Base-by-base conservation (phyloP, 2,888 invertebrate species). In the Macrophya alboannulata region DNA sequence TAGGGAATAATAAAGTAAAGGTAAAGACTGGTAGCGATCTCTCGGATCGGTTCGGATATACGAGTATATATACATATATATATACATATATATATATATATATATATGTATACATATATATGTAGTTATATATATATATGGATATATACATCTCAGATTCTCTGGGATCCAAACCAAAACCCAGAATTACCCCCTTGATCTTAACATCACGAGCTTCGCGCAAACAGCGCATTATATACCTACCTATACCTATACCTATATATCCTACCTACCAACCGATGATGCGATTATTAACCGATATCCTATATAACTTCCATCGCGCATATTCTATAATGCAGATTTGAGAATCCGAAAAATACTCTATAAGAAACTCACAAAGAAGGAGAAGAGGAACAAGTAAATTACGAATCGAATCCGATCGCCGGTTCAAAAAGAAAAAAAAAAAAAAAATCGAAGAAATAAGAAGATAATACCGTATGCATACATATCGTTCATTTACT, bases 141-240 rank as follows among this genome's bases (percentile, higher is more conserved):
- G 3, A 55, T 55, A 55, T n/a, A n/a, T 55, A 55, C n/a, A 55
- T 87, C 89, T 85, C 82, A 88, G 89, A 88, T 88, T 74, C 81
- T 81, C 81, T 81, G 59, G 81, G 81, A 81, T 81, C 21, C 51
- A n/a, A 81, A 87, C 88, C 89, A 89, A 91, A 92, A 89, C 92
- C 93, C 92, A 89, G 91, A 92, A 93, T 93, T 93, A 93, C 89
- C 89, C 40, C 89, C 91, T 31, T 31, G 92, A 93, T 92, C 92
- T 91, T 90, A 89, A 88, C 90, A 89, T 88, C 87, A 88, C 88
- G 85, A 79, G 84, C 88, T 81, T 87, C 89, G 87, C 87, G 88
- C 90, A 89, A 89, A 88, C 89, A 88, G 87, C 87, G 87, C 88
- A 89, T 90, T 89, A 12, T 68, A 89, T 88, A 31, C 43, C 88